A percentile compares a stretch with the other conserved stretches of the same genome.
Evolutionary conservation across 1,140 invertebrate genomes (phyloP).

Genomic region (Cotesia vestalis): DNA sequence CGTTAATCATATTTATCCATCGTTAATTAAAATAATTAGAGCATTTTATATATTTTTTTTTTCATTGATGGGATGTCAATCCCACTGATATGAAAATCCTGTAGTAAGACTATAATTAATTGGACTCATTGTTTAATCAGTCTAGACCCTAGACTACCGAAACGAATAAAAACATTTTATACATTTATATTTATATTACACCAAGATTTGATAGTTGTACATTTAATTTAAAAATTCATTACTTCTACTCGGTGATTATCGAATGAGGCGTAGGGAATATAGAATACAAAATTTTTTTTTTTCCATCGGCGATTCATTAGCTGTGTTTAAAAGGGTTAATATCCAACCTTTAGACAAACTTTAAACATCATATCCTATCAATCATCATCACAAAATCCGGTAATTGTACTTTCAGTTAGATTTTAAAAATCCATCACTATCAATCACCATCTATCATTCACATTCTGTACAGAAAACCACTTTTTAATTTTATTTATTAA

Average conservation of each 20-base stretch:
- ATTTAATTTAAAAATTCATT: not conserved
- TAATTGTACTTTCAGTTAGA: slow-evolving; percentile 13
- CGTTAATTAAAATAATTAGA: slow-evolving; percentile 28
- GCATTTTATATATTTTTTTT: not conserved
- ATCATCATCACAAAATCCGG: slow-evolving; percentile 11
- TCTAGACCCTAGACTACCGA: not conserved
- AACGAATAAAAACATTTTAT: not conserved
- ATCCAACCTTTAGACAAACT: slow-evolving; percentile 13
- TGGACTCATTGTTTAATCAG: not conserved
- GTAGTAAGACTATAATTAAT: slow-evolving; percentile 4
- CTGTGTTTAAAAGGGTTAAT: slow-evolving; percentile 1
- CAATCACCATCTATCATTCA: slow-evolving; percentile 7
- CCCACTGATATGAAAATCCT: slow-evolving; percentile 27
- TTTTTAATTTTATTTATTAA: slow-evolving; percentile 1
- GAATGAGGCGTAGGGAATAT: slow-evolving; percentile 8
- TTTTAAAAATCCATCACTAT: slow-evolving; percentile 5
- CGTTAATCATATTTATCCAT: slow-evolving; percentile 9
- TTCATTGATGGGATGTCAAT: not conserved
- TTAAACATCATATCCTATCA: not conserved
- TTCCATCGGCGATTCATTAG: not conserved
- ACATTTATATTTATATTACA: slow-evolving; percentile 9
- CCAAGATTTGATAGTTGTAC: slow-evolving; percentile 1
- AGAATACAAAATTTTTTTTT: no score
- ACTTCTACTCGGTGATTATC: slow-evolving; percentile 9
- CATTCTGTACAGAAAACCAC: slow-evolving; percentile 2